phyloP scores from a whole-genome alignment of 2,797 vertebrate genomes.

The Fistularia commersonii region DNA sequence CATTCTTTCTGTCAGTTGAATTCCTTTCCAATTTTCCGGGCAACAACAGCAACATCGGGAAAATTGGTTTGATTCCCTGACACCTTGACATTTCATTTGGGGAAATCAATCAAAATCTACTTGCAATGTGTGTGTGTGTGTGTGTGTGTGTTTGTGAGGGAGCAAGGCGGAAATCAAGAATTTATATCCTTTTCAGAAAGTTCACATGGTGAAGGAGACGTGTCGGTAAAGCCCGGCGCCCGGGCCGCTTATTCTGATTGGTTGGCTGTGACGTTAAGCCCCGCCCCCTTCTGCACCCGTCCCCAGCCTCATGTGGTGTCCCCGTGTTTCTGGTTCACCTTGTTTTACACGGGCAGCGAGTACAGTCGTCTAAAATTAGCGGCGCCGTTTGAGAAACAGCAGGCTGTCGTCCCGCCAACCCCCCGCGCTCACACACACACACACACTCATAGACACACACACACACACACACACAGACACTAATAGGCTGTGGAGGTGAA shows the following conservation, averaged over 20 bases:
- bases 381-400: conserved; percentile 67
- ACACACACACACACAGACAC: conserved; percentile 2
- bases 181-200: no score
- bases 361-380: conserved; percentile 70
- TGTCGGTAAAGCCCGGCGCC: no score
- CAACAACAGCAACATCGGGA: conserved; percentile 44
- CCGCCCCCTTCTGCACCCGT: no score
- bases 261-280: no score
- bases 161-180: background rate
- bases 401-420: conserved; percentile 43
- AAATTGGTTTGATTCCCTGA: conserved; percentile 61
- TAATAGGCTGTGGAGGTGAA: conserved; percentile 72
- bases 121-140: background rate
- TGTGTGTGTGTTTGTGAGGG: conserved; percentile 1
- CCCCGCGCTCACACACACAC: no score
- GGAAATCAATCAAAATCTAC: conserved; percentile 61
- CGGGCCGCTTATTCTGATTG: no score
- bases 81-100: conserved; percentile 72
- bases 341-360: conserved; percentile 52
- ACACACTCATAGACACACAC: no score
- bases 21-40: conserved; percentile 52
- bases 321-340: conserved; percentile 53
- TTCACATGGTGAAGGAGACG: background rate
- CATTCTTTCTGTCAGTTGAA: conserved; percentile 50
- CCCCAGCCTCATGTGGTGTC: background rate